Percentiles rank a stretch among this genome's conserved stretches.
phyloP scores from a whole-genome alignment of 2,888 invertebrate genomes.

The Lamellibrachia satsuma region DNA sequence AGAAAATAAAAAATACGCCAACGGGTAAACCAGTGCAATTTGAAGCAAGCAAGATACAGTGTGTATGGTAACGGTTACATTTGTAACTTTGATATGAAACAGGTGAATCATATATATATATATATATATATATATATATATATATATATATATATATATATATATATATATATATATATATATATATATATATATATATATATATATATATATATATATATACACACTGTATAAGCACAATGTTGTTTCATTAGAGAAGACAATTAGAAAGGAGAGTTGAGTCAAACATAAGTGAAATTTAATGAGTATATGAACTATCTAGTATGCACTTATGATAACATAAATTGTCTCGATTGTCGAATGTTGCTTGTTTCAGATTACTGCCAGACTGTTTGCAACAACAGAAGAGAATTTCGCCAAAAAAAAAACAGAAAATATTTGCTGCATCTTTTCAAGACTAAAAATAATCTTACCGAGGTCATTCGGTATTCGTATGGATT shows the following conservation, averaged over 20 bases:
- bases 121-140: too few species aligned
- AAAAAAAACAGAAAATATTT: too few species aligned
- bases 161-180: background rate
- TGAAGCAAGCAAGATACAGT: too few species aligned
- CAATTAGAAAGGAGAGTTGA: background rate
- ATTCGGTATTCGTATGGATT: background rate
- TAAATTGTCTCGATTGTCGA: too few species aligned
- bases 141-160: background rate
- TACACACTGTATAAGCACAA: background rate
- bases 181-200: background rate
- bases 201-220: background rate
- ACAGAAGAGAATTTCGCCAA: too few species aligned
- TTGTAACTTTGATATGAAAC: background rate
- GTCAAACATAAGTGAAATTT: background rate
- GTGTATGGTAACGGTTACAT: background rate
- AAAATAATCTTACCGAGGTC: background rate
- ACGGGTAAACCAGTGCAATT: background rate
- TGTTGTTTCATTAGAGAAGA: background rate
- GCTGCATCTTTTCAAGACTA: too few species aligned
- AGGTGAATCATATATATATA: background rate
- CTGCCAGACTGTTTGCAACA: too few species aligned
- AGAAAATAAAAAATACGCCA: background rate
- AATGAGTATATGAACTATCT: background rate
- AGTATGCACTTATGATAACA: background rate
- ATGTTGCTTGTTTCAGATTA: too few species aligned